phyloP scores from a whole-genome alignment of 1,140 invertebrate species.

The Triops longicaudatus region DNA sequence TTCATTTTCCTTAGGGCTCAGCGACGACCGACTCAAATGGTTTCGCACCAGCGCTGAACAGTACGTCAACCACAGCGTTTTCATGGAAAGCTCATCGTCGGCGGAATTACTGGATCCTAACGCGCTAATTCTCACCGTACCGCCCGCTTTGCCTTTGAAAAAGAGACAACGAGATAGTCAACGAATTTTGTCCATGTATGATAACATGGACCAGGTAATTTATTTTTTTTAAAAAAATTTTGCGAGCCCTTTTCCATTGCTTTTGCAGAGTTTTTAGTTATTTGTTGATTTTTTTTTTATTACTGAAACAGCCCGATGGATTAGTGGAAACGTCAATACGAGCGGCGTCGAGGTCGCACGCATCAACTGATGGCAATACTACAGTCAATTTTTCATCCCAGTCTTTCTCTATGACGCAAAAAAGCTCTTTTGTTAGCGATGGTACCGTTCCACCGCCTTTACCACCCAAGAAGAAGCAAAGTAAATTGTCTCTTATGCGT shows the following conservation, averaged over 20 bases:
- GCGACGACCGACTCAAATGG: slow-evolving; percentile 15
- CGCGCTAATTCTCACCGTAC: slow-evolving; percentile 33
- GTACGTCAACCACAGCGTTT: slow-evolving; percentile 5
- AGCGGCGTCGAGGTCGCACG: slow-evolving; percentile 21
- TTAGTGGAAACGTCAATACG: background rate
- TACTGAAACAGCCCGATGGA: background rate
- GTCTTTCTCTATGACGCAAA: slow-evolving; percentile 7
- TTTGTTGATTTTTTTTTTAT: too few relatives aligned
- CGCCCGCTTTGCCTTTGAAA: slow-evolving; percentile 59
- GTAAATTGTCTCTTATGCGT: too few relatives aligned
- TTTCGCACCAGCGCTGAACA: background rate
- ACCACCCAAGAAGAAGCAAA: slow-evolving; percentile 83
- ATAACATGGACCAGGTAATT: slow-evolving; percentile 49
- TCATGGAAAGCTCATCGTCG: slow-evolving; percentile 10
- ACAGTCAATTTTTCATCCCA: background rate
- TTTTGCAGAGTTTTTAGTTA: too few relatives aligned
- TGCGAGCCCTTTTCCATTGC: too few relatives aligned
- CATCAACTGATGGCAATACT: slow-evolving; percentile 9
- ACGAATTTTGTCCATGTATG: slow-evolving; percentile 60
- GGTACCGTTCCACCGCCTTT: slow-evolving; percentile 67
- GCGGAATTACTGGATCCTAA: slow-evolving; percentile 21
- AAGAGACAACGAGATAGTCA: slow-evolving; percentile 44
- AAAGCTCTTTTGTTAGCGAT: background rate
- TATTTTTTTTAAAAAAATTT: too few relatives aligned
- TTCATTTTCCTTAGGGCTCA: slow-evolving; percentile 19